Conservation (phyloP, 2,113 vertebrate genomes). For the Cyprinus carpio region DNA sequence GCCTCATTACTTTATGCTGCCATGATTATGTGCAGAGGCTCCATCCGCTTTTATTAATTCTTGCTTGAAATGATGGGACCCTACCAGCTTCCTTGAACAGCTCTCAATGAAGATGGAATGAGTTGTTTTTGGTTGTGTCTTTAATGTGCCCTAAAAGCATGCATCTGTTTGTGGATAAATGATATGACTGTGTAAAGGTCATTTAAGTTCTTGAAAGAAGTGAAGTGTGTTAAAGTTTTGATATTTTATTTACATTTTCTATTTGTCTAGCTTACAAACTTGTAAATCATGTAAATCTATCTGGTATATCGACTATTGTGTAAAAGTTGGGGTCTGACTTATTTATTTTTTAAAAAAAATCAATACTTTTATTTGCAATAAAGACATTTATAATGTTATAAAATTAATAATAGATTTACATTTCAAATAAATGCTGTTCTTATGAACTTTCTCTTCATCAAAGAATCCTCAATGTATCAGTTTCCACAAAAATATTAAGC, state of each 20-base stretch:
- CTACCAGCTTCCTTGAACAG: background rate
- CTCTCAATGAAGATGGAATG: conserved; percentile 26
- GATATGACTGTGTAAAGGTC: background rate
- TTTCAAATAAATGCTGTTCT: no score
- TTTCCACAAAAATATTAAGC: no score
- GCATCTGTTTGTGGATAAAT: background rate
- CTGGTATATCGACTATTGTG: no score
- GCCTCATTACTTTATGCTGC: conserved; percentile 52
- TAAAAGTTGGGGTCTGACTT: no score
- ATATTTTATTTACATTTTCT: background rate
- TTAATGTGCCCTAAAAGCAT: background rate
- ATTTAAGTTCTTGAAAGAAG: background rate
- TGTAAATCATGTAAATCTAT: no score
- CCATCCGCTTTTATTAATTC: conserved; percentile 48
- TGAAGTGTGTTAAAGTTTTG: background rate
- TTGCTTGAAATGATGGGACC: background rate
- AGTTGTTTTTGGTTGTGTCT: background rate
- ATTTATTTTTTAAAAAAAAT: no score
- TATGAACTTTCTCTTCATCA: no score
- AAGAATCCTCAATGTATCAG: no score
- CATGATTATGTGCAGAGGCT: conserved; percentile 55
- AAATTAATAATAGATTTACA: no score
- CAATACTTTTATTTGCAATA: no score
- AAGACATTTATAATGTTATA: no score
- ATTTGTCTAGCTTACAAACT: background rate